phyloP scores from a whole-genome alignment of 2,797 vertebrate species.

The Momotus momota region DNA sequence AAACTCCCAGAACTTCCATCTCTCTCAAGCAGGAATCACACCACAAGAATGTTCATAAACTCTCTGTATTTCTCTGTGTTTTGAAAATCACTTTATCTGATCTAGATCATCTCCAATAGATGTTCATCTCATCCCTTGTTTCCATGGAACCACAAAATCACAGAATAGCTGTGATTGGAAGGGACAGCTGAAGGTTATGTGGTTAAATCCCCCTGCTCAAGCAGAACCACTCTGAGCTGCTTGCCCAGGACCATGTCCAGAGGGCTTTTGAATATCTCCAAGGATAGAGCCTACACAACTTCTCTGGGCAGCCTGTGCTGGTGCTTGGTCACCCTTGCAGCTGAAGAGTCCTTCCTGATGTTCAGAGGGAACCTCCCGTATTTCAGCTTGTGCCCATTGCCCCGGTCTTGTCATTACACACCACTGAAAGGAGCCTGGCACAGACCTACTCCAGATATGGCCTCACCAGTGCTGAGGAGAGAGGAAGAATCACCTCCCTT shows the following conservation, averaged over 20 bases:
- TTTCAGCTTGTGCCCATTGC: no score
- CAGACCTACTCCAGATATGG: no score
- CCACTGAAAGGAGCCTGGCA: no score
- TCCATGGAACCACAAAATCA: background rate
- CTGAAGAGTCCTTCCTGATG: no score
- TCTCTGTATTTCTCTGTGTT: background rate
- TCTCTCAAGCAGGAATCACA: background rate
- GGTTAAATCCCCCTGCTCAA: background rate
- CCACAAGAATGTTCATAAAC: background rate
- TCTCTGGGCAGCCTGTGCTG: no score
- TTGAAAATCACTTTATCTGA: background rate
- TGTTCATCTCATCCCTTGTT: background rate
- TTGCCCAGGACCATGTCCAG: background rate
- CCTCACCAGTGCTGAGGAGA: background rate
- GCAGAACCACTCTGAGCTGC: background rate
- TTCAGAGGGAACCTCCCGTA: no score
- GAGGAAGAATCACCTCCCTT: background rate
- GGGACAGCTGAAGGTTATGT: background rate
- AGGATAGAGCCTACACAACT: no score
- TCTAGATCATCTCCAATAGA: background rate
- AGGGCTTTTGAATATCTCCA: no score
- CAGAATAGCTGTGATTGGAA: background rate
- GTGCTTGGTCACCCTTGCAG: no score
- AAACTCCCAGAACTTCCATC: background rate
- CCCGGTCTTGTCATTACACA: no score